These are phyloP conservation scores for Cantharis lateralis DNA, from an alignment of 2,888 invertebrate species.

Conservation along the genomic window DNA sequence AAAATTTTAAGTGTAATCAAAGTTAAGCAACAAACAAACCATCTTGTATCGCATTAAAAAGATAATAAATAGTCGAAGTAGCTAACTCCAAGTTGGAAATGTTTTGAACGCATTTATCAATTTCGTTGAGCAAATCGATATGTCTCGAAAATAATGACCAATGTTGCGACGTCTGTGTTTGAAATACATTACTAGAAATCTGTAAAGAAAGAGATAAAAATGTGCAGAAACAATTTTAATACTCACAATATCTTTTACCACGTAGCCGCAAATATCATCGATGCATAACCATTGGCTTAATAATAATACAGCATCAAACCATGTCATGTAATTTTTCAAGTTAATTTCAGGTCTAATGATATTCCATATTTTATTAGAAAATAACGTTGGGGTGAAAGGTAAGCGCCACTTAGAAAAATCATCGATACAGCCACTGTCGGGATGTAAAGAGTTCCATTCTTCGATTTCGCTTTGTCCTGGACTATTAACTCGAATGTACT, in stretches of 20 bases:
- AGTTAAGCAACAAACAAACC: constrained; percentile 34
- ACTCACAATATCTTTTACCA: constrained; percentile 56
- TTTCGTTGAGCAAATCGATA: constrained; percentile 48
- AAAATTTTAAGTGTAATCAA: neutral
- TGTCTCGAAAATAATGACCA: constrained; percentile 51
- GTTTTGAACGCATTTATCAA: constrained; percentile 51
- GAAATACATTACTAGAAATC: constrained; percentile 31
- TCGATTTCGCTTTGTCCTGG: constrained; percentile 57
- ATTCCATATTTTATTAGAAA: constrained; percentile 53
- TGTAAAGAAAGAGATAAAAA: constrained; percentile 5
- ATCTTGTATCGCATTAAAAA: constrained; percentile 46
- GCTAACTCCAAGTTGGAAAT: constrained; percentile 51
- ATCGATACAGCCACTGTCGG: constrained; percentile 52
- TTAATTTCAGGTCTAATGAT: constrained; percentile 58
- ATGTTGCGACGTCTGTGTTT: constrained; percentile 13
- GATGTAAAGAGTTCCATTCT: constrained; percentile 54
- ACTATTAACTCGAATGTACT: constrained; percentile 50
- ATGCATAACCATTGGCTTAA: constrained; percentile 48
- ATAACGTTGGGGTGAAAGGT: constrained; percentile 53
- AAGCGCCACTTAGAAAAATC: constrained; percentile 58
- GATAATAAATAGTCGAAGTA: constrained; percentile 48
- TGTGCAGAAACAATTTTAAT: neutral
- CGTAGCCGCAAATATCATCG: constrained; percentile 57
- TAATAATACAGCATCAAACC: constrained; percentile 55
- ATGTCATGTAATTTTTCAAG: constrained; percentile 56